phyloP scores from a whole-genome alignment of 2,888 invertebrate species.

The Mesorhabditis spiculigera region DNA sequence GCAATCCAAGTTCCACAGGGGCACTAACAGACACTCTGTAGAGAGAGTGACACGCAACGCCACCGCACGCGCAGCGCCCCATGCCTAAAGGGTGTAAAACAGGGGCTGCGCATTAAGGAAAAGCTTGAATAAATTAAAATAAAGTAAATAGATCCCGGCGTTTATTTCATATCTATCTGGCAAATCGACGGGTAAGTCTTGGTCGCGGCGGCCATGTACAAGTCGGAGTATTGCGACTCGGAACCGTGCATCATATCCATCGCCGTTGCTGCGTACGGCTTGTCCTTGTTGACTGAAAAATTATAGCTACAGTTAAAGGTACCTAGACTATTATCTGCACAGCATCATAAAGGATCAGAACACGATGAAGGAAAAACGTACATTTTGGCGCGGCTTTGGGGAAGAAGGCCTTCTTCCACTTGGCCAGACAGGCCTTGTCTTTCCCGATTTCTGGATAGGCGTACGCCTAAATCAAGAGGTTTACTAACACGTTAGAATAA shows the following conservation, averaged over 20 bases:
- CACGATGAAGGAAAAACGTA: not conserved
- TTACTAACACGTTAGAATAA: too few relatives aligned
- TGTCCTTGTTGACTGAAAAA: not conserved
- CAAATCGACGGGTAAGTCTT: not conserved
- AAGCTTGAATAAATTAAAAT: too few relatives aligned
- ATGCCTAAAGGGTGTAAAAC: too few relatives aligned
- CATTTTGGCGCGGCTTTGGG: not conserved
- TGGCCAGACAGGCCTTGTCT: not conserved
- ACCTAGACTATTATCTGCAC: too few relatives aligned
- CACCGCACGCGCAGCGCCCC: too few relatives aligned
- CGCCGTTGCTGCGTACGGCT: not conserved
- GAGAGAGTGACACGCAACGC: too few relatives aligned
- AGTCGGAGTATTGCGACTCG: not conserved
- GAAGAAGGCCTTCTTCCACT: not conserved
- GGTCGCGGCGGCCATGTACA: not conserved
- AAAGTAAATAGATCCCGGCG: too few relatives aligned
- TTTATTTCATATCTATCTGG: too few relatives aligned
- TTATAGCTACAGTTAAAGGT: not conserved
- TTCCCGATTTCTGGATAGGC: not conserved
- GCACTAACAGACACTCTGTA: too few relatives aligned
- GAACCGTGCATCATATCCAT: constrained; percentile 4
- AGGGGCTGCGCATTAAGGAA: too few relatives aligned
- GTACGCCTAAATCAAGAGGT: not conserved
- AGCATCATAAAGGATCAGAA: too few relatives aligned
- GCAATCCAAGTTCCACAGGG: too few relatives aligned